Evolutionary conservation across 2,113 vertebrate genomes (phyloP).

Genomic region (Hypomesus transpacificus): DNA sequence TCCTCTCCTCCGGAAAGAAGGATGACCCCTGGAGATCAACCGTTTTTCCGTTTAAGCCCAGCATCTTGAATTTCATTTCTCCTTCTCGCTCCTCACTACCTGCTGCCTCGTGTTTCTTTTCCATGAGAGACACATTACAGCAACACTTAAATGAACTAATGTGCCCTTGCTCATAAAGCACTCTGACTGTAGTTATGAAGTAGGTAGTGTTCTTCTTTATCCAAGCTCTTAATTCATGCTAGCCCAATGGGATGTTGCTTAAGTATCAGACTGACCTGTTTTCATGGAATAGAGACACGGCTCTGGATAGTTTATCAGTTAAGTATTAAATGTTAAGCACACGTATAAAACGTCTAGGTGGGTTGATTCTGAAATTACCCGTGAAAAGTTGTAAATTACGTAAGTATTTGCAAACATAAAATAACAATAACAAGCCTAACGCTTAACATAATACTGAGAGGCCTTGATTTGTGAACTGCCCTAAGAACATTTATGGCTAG

Average conservation of each 20-base stretch:
- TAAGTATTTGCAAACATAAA: constrained; percentile 73
- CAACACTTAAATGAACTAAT: constrained; percentile 3
- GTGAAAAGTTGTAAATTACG: constrained; percentile 64
- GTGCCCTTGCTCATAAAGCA: constrained; percentile 20
- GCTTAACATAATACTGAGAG: constrained; percentile 70
- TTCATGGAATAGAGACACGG: constrained; percentile 54
- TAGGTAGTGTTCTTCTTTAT: constrained; percentile 37
- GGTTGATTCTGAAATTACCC: constrained; percentile 59
- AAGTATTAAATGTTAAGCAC: constrained; percentile 55
- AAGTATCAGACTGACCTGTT: constrained; percentile 44
- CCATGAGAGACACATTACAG: constrained; percentile 35
- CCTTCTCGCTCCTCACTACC: constrained; percentile 49
- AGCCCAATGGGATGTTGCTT: constrained; percentile 26
- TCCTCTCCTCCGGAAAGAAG: constrained; percentile 77
- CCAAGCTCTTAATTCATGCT: constrained; percentile 33
- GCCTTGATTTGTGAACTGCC: constrained; percentile 77
- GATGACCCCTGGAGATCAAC: constrained; percentile 75
- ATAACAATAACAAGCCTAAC: constrained; percentile 74
- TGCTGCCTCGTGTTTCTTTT: constrained; percentile 48
- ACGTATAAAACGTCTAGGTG: constrained; percentile 57
- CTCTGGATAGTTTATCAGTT: constrained; percentile 55
- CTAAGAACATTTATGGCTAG: constrained; percentile 70
- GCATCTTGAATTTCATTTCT: constrained; percentile 90
- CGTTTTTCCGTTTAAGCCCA: constrained; percentile 68
- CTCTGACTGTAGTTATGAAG: constrained; percentile 24